phyloP scores from a whole-genome alignment of 1,140 invertebrate species.

The Drosophila serrata region DNA sequence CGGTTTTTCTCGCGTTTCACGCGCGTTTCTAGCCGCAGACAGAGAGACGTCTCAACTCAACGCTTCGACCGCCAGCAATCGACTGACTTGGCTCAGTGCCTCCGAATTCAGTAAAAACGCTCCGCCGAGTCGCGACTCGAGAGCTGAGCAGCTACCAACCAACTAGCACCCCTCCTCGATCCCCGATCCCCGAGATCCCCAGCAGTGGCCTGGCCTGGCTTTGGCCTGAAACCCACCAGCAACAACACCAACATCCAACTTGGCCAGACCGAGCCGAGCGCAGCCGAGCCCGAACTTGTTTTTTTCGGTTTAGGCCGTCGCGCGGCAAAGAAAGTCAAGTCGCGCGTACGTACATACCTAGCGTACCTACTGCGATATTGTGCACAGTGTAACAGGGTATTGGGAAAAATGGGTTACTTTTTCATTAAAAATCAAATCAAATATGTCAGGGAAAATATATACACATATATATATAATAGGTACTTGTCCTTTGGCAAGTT shows the following conservation, averaged over 20 bases:
- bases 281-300: slow-evolving; percentile 59
- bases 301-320: slow-evolving; percentile 38
- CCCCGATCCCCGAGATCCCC: background rate
- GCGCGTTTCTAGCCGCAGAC: slow-evolving; percentile 40
- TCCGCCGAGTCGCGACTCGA: background rate
- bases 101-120: slow-evolving; percentile 31
- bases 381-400: slow-evolving; percentile 16
- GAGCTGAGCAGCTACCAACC: background rate
- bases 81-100: slow-evolving; percentile 70
- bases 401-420: background rate
- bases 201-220: slow-evolving; percentile 4
- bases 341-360: slow-evolving; percentile 42
- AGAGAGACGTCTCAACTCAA: slow-evolving; percentile 69
- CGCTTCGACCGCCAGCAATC: slow-evolving; percentile 69
- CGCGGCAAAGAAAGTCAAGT: slow-evolving; percentile 75
- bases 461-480: too few species aligned
- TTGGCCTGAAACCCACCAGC: slow-evolving; percentile 12
- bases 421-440: too few species aligned
- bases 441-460: too few species aligned
- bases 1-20: slow-evolving; percentile 25
- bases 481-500: too few species aligned
- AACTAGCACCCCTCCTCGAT: background rate
- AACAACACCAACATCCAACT: slow-evolving; percentile 4
- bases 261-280: slow-evolving; percentile 41
- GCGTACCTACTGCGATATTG: slow-evolving; percentile 6